Conservation (phyloP, 2,888 invertebrate genomes). For the Conomelus anceps region DNA sequence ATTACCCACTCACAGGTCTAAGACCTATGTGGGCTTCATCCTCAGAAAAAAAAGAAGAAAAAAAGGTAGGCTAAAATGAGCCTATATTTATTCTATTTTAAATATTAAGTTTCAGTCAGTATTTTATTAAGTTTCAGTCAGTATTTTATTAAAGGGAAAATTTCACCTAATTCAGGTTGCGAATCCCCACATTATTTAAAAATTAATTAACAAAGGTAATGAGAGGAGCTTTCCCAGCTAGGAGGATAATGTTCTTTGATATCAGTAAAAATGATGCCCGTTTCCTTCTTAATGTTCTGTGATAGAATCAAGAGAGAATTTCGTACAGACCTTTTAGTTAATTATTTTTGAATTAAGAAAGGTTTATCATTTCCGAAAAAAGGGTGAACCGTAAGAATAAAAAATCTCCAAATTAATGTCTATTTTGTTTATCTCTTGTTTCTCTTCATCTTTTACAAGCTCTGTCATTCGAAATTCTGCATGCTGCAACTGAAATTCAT, state of each 20-base stretch:
- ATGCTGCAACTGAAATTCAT: background rate
- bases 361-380: background rate
- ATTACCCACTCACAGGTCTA: no score
- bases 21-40: no score
- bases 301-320: background rate
- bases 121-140: no score
- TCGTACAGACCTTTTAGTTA: background rate
- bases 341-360: background rate
- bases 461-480: background rate
- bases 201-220: background rate
- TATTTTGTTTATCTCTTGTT: background rate
- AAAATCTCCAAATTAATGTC: background rate
- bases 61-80: no score
- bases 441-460: background rate
- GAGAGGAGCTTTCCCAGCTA: background rate
- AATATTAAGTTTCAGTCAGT: no score
- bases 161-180: no score
- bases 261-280: background rate
- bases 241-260: background rate
- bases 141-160: no score
- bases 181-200: background rate
- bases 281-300: background rate
- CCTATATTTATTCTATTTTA: no score
- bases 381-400: background rate
- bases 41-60: no score